A percentile compares a stretch with the other conserved stretches of the same genome.
phyloP scores from a whole-genome alignment of 2,888 invertebrate genomes.

The Arrhopalites spinosus region DNA sequence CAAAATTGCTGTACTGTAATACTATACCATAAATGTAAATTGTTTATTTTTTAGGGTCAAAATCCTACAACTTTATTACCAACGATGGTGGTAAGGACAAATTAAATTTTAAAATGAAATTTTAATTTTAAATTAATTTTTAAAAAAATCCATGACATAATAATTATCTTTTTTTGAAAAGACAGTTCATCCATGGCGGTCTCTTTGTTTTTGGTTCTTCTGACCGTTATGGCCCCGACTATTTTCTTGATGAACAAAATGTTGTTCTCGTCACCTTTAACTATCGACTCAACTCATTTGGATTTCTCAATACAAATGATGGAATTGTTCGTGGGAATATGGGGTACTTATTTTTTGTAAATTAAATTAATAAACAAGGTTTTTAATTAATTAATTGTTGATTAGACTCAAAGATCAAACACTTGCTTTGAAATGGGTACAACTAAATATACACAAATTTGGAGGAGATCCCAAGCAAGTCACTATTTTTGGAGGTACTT shows the following conservation, averaged over 20 bases:
- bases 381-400: not conserved
- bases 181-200: constrained; percentile 4
- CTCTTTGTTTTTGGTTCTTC: not conserved
- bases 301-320: not conserved
- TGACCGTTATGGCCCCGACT: not conserved
- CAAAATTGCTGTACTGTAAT: not conserved
- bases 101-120: not conserved
- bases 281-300: not conserved
- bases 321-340: not conserved
- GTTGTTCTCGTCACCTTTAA: constrained; percentile 1
- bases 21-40: not conserved
- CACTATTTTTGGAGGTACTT: not conserved
- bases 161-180: not conserved
- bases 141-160: not conserved
- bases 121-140: not conserved
- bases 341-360: not conserved
- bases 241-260: not conserved
- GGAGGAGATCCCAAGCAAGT: not conserved
- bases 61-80: not conserved
- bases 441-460: not conserved
- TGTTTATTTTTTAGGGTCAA: not conserved
- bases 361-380: not conserved
- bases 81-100: not conserved
- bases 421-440: not conserved
- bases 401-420: not conserved